phyloP scores from a whole-genome alignment of 2,888 invertebrate genomes.

The Amitus sp. region DNA sequence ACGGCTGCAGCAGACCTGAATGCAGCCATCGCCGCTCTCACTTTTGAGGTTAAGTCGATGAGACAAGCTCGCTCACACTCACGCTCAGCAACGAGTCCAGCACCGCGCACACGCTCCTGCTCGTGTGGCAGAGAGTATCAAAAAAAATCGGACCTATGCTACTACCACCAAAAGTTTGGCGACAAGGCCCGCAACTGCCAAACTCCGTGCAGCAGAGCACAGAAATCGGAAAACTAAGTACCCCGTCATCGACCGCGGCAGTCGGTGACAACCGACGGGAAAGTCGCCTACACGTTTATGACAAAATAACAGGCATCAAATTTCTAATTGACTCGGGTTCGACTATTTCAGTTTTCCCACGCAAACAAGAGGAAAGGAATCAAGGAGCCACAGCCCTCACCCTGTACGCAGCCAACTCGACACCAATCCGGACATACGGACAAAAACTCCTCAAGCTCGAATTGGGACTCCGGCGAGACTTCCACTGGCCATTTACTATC shows the following conservation, averaged over 20 bases:
- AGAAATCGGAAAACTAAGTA: not conserved
- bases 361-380: not conserved
- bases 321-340: conserved; percentile 33
- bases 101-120: not conserved
- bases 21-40: no score
- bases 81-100: not conserved
- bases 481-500: conserved; percentile 51
- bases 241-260: not conserved
- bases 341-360: conserved; percentile 29
- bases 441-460: conserved; percentile 39
- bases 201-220: not conserved
- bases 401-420: conserved; percentile 49
- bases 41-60: no score
- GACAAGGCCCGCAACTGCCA: not conserved
- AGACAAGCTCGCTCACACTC: no score
- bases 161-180: not conserved
- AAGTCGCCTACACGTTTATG: conserved; percentile 18
- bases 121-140: no score
- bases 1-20: no score
- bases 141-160: not conserved
- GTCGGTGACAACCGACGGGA: not conserved
- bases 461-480: conserved; percentile 47
- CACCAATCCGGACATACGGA: conserved; percentile 50
- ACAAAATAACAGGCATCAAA: not conserved
- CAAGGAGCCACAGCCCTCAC: not conserved